These are phyloP conservation scores for Lerema accius DNA, from an alignment of 1,140 invertebrate species.

Conservation along the genomic window DNA sequence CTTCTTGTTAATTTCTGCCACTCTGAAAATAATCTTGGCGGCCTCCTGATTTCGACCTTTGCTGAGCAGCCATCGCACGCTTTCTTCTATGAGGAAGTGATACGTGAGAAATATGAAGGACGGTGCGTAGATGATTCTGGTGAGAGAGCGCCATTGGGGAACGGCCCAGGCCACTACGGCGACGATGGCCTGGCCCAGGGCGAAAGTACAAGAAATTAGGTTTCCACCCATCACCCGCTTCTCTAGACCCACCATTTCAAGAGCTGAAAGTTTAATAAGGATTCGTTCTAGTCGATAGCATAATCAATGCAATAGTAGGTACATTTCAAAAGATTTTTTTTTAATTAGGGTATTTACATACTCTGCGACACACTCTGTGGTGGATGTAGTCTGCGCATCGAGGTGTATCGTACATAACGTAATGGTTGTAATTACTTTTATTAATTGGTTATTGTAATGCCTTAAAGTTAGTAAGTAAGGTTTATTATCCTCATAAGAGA, in stretches of 20 bases:
- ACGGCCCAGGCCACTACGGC: conserved; percentile 87
- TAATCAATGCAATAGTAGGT: too few species aligned
- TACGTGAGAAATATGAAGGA: conserved; percentile 86
- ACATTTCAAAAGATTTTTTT: too few species aligned
- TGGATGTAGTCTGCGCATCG: too few species aligned
- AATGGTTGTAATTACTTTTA: too few species aligned
- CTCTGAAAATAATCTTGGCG: conserved; percentile 84
- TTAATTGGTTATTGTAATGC: too few species aligned
- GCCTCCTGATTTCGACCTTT: conserved; percentile 87
- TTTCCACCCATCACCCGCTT: conserved; percentile 88
- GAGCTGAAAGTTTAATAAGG: conserved; percentile 82
- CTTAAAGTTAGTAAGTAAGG: too few species aligned
- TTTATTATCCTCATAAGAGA: too few species aligned
- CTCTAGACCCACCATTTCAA: conserved; percentile 90
- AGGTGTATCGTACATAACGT: too few species aligned
- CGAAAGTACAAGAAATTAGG: conserved; percentile 87
- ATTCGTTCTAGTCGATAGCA: too few species aligned
- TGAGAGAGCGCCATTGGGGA: conserved; percentile 88
- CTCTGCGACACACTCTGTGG: too few species aligned
- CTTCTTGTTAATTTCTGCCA: conserved; percentile 85
- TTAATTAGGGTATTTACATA: too few species aligned
- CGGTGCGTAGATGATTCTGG: conserved; percentile 86
- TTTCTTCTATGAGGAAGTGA: conserved; percentile 86
- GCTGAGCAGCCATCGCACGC: conserved; percentile 82
- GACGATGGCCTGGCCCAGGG: conserved; percentile 87